phyloP scores from a whole-genome alignment of 2,888 invertebrate genomes.

The Lepetodrilus schrolli region DNA sequence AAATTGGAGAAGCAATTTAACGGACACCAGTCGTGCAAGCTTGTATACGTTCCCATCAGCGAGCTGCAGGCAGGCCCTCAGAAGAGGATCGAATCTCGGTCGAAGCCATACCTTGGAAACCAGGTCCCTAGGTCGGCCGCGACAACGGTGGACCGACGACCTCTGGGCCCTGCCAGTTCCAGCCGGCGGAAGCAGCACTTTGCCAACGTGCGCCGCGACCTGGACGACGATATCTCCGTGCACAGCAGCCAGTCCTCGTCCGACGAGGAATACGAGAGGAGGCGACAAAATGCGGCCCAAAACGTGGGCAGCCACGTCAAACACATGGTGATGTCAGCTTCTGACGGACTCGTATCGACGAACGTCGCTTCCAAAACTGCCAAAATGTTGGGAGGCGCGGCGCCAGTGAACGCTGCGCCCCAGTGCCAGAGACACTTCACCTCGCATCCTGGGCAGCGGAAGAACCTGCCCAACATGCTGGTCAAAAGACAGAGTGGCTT shows the following conservation, averaged over 20 bases:
- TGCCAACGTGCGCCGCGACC: slow-evolving; percentile 2
- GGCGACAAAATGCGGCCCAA: not conserved
- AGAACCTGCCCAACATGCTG: not conserved
- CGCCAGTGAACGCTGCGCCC: not conserved
- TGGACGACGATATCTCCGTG: slow-evolving; percentile 4
- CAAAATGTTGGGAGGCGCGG: not conserved
- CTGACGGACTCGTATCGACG: not conserved
- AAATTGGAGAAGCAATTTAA: slow-evolving; percentile 37
- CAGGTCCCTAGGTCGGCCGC: slow-evolving; percentile 16
- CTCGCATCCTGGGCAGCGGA: not conserved
- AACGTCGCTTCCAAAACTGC: not conserved
- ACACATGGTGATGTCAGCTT: slow-evolving; percentile 8
- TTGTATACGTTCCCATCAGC: slow-evolving; percentile 36
- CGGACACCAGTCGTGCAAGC: slow-evolving; percentile 33
- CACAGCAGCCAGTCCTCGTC: not conserved
- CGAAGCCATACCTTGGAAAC: not conserved
- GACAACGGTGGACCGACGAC: slow-evolving; percentile 3
- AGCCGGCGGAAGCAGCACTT: slow-evolving; percentile 35
- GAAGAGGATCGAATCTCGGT: slow-evolving; percentile 14
- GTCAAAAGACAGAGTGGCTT: not conserved
- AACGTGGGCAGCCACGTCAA: not conserved
- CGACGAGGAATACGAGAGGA: not conserved
- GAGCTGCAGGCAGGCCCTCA: slow-evolving; percentile 39
- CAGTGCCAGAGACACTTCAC: slow-evolving; percentile 10
- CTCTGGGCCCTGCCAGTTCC: slow-evolving; percentile 41